A percentile compares a stretch with the other conserved stretches of the same genome.
These are phyloP conservation scores for Anorthoa munda DNA, from an alignment of 2,888 invertebrate genomes.

Conservation along the genomic window DNA sequence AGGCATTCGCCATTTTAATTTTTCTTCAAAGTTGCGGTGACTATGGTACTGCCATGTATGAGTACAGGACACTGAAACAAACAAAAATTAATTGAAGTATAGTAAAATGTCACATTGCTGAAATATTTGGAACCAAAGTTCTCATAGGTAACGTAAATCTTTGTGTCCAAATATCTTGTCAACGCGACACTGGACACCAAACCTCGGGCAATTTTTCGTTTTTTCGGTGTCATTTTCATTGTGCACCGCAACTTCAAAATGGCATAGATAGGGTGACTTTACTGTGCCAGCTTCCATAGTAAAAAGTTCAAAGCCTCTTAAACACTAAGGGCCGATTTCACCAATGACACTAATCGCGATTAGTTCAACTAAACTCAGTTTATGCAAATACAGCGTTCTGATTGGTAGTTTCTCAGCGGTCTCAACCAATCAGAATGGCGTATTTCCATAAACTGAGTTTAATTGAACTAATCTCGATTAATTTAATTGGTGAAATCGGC, in stretches of 20 bases:
- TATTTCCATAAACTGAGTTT: no score
- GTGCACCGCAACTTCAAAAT: not conserved
- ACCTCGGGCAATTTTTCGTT: not conserved
- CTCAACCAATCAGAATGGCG: no score
- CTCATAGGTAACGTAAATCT: not conserved
- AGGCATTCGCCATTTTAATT: not conserved
- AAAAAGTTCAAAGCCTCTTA: not conserved
- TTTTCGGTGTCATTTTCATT: not conserved
- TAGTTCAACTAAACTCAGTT: no score
- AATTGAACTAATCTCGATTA: no score
- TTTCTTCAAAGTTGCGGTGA: constrained; percentile 1
- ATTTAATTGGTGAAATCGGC: no score
- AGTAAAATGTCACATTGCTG: not conserved
- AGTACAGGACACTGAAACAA: not conserved
- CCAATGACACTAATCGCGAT: no score
- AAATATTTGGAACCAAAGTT: not conserved
- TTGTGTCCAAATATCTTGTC: not conserved
- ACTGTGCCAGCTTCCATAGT: not conserved
- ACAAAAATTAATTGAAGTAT: not conserved
- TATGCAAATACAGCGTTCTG: no score
- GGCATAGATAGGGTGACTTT: not conserved
- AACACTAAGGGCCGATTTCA: no score
- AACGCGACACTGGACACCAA: not conserved
- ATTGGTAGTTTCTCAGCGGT: no score
- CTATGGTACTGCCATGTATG: not conserved